Base-by-base conservation (phyloP, 2,113 vertebrate species). In the Lophura nycthemera region DNA sequence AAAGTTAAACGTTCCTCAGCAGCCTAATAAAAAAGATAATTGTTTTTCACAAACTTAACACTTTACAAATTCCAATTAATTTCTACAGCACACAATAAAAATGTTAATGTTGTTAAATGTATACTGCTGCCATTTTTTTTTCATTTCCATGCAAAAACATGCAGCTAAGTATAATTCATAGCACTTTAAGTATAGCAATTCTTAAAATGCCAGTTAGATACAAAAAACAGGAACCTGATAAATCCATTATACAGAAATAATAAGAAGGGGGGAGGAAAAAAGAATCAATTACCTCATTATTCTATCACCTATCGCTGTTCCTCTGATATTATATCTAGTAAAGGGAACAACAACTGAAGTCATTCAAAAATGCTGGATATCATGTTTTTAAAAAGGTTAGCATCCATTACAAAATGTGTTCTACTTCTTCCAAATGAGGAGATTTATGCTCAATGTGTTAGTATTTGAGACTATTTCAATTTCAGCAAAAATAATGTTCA, bases 241-340 rank as follows among this genome's bases (percentile, higher is more conserved):
- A 97, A 96, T 91, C 91, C 91, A 96, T 90, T 87, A 94, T 86
- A 94, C 0, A 60, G 95, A 92, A 97, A 93, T 77, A 93, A 91
- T 82, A 83, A 96, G 67, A 69, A 84, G 47, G 65, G 85, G 91
- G 30, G 6, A 80, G 89, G 97, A 97, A 97, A 97, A 95, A 96
- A 97, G 74, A 95, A 96, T 97, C 86, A 95, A 96, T 99, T 99
- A 99, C 99, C 99, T 99, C 98, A 99, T 99, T 98, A 99, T 99
- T 98, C 99, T 99, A 99, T 99, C 99, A 98, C 99, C 99, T 98
- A 99, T 98, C 96, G 99, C 98, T 97, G 99, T 99, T 98, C 99
- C 99, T 99, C 99, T 98, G 98, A 98, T 98, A 99, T 98, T 99
- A 98, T 98, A 98, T 99, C 98, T 99, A 99, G 97, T 98, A 97